Conservation (phyloP, 2,113 vertebrate species). For the Phoxinus phoxinus region DNA sequence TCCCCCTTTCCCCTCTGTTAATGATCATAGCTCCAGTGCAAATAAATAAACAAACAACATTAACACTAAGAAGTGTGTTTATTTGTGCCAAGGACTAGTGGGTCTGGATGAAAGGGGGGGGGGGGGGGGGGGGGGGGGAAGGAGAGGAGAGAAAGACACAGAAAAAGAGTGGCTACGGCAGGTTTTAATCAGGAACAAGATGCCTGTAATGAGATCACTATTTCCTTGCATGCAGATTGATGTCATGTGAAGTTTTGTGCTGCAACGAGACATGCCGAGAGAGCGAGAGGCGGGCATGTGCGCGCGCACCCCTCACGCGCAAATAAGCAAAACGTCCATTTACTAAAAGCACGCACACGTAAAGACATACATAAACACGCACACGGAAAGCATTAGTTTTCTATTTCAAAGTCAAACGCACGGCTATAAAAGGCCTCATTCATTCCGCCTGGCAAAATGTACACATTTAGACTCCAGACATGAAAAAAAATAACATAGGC, state of each 20-base stretch:
- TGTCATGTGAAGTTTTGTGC: conserved; percentile 75
- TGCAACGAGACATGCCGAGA: conserved; percentile 57
- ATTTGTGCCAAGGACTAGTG: conserved; percentile 34
- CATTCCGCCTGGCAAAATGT: conserved; percentile 73
- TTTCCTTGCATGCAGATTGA: conserved; percentile 78
- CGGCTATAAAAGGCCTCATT: conserved; percentile 79
- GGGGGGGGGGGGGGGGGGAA: not conserved
- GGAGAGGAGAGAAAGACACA: conserved; percentile 19
- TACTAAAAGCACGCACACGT: conserved; percentile 10
- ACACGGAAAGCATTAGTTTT: conserved; percentile 58
- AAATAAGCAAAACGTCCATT: conserved; percentile 17
- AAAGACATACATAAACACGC: conserved; percentile 8
- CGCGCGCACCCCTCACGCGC: conserved; percentile 29
- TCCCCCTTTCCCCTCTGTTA: conserved; percentile 35
- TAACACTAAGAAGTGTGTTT: conserved; percentile 20
- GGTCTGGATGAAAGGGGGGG: conserved; percentile 28
- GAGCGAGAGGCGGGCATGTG: conserved; percentile 53
- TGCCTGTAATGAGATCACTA: conserved; percentile 79
- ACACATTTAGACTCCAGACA: conserved; percentile 75
- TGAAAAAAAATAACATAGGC: conserved; percentile 75
- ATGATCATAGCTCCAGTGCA: conserved; percentile 23
- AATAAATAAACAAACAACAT: conserved; percentile 51
- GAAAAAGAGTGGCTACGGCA: conserved; percentile 59
- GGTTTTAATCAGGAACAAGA: conserved; percentile 79
- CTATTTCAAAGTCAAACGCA: conserved; percentile 73